Conservation (phyloP, 2,113 vertebrate species). For the Vireo altiloquus region DNA sequence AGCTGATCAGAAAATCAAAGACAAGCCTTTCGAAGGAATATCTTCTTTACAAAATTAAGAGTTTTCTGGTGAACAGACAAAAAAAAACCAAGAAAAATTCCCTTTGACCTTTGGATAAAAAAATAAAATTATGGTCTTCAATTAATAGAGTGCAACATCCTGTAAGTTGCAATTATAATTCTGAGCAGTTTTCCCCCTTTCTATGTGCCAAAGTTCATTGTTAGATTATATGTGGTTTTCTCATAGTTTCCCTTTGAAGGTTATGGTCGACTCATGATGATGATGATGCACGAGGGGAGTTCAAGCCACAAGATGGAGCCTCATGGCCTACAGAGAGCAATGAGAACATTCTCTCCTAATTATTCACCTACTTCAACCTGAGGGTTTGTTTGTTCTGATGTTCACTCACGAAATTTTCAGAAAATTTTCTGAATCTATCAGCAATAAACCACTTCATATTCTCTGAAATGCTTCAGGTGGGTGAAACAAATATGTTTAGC, state of each 20-base stretch:
- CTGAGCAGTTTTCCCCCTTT: neutral
- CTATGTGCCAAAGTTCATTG: neutral
- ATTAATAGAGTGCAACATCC: neutral
- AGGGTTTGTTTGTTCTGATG: neutral
- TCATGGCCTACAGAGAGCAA: neutral
- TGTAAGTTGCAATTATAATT: neutral
- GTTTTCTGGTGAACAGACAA: neutral
- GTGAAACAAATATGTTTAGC: neutral
- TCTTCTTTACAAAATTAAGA: neutral
- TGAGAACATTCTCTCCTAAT: neutral
- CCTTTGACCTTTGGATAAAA: neutral
- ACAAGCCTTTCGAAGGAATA: neutral
- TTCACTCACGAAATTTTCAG: neutral
- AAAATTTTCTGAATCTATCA: neutral
- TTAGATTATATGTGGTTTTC: neutral
- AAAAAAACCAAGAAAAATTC: neutral
- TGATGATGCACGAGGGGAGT: accelerated
- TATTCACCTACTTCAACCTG: neutral
- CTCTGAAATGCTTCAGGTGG: neutral
- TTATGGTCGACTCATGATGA: neutral
- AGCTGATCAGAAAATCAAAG: neutral
- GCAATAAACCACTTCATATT: neutral
- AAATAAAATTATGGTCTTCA: neutral
- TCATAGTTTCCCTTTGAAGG: neutral
- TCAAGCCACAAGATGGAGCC: neutral